These are phyloP conservation scores for Xyrauchen texanus DNA, from an alignment of 2,113 vertebrate species.

Conservation along the genomic window DNA sequence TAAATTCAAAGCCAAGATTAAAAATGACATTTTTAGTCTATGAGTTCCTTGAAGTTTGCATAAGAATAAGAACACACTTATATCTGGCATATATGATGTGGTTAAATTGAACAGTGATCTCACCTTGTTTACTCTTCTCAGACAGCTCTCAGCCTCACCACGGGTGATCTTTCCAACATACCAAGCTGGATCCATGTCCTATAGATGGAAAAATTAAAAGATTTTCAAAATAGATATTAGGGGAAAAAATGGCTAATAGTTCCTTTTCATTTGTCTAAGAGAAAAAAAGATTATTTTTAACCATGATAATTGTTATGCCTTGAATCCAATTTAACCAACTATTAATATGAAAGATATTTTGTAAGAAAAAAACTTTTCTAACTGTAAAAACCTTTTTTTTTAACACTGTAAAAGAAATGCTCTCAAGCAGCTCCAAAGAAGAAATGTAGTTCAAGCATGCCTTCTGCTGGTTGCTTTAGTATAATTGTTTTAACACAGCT, in stretches of 20 bases:
- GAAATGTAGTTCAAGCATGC: slow-evolving; percentile 21
- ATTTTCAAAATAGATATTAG: neutral
- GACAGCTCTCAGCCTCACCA: slow-evolving; percentile 82
- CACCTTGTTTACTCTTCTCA: slow-evolving; percentile 85
- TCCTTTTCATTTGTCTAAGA: too few species aligned
- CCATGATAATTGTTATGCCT: too few species aligned
- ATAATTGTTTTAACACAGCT: neutral
- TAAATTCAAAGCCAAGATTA: too few species aligned
- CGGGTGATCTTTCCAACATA: slow-evolving; percentile 83
- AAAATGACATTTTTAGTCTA: too few species aligned
- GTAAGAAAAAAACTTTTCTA: too few species aligned
- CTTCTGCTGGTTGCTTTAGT: slow-evolving; percentile 37
- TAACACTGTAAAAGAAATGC: too few species aligned
- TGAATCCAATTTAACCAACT: too few species aligned
- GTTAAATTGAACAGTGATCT: neutral
- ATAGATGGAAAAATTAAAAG: slow-evolving; percentile 9
- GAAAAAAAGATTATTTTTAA: too few species aligned
- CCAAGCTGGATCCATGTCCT: slow-evolving; percentile 80
- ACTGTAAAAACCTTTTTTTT: too few species aligned
- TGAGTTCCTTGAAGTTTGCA: too few species aligned
- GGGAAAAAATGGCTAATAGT: too few species aligned
- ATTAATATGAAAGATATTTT: too few species aligned
- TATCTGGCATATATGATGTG: neutral
- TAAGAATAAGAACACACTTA: neutral
- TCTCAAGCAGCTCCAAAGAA: neutral